Evolutionary conservation across 1,140 invertebrate genomes (phyloP).

Genomic region (Halyomorpha halys): DNA sequence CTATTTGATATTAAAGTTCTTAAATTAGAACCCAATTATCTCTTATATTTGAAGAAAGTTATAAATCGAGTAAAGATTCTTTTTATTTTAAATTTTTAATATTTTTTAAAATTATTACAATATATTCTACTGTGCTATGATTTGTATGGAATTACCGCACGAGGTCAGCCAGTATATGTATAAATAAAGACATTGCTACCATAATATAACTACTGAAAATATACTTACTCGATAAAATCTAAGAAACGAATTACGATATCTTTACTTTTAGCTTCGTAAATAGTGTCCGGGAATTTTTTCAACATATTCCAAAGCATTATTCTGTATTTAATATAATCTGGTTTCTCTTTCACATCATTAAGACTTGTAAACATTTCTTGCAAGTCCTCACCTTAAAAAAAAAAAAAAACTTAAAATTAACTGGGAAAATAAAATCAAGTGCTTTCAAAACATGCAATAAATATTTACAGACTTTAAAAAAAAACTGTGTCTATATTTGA

Average conservation of each 20-base stretch:
- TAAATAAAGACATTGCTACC: no score
- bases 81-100: no score
- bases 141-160: no score
- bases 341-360: slow-evolving; percentile 40
- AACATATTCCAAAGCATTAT: slow-evolving; percentile 71
- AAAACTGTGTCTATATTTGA: no score
- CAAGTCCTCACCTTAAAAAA: slow-evolving; percentile 29
- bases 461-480: no score
- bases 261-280: slow-evolving; percentile 65
- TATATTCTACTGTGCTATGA: no score
- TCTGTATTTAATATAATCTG: slow-evolving; percentile 64
- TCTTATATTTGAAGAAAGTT: no score
- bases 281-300: slow-evolving; percentile 49
- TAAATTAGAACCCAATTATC: no score
- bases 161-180: no score
- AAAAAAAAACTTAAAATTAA: slow-evolving; percentile 18
- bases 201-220: neutral
- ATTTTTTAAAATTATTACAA: no score
- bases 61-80: no score
- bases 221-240: slow-evolving; percentile 57
- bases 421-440: neutral
- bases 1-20: no score
- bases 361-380: slow-evolving; percentile 19
- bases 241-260: slow-evolving; percentile 68
- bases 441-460: neutral